Base-by-base conservation (phyloP, 2,113 vertebrate genomes). In the Murina feae region DNA sequence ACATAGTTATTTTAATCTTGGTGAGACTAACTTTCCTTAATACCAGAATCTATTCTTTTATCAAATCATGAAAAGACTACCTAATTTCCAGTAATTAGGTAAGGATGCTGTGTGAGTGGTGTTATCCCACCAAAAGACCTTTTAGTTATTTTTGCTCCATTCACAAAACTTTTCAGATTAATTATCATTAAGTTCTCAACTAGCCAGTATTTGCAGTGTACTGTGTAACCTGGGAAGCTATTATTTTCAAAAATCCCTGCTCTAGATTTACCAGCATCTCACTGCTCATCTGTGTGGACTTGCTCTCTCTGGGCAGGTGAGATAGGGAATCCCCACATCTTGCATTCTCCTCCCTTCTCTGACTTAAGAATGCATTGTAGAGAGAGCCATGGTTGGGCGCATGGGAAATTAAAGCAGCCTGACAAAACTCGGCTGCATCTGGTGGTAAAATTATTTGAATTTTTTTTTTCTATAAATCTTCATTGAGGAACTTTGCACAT, bases 1-100 rank as follows among this genome's bases (percentile, higher is more conserved):
- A 83, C 4, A 12, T 83, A 35, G 35, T 76, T 94, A 44, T n/a
- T 85, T 96, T 88, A 94, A 23, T 69, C 35, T 49, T 93, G 37
- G 69, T 69, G 58, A 94, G 65, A 68, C 49, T 74, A 60, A 60
- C 78, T 93, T 87, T 89, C 89, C 85, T 89, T 63, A 93, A n/a
- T 68, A 85, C 69, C 66, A 72, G 6, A 28, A 39, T 42, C 25
- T 89, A 4, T 75, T 55, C n/a, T 86, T 66, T 78, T 83, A 84
- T 42, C n/a, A 60, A 35, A 58, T 89, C 6, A 12, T 82, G 30
- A 90, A 85, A 69, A 86, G 21, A 5, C 12, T 37, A 84, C 9
- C 51, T 91, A 28, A 75, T 87, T 83, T 85, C 16, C 66, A 35
- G 47, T 86, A 60, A 60, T 28, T 60, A 60, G 58, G 58, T 60